Base-by-base conservation (phyloP, 2,113 vertebrate species). In the Mungos mungo region DNA sequence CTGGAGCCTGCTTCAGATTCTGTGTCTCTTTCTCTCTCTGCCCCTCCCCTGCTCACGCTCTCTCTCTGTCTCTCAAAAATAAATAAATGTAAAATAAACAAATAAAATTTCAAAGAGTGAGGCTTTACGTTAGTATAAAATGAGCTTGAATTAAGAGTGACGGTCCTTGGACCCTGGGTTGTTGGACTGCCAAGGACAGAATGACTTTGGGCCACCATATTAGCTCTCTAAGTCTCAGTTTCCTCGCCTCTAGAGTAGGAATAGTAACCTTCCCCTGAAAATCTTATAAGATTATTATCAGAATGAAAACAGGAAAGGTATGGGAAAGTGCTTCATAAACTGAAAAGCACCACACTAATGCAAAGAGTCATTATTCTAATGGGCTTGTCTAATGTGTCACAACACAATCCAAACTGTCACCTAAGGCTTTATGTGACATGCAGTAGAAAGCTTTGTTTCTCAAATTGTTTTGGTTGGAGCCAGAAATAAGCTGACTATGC, bases 401-500 rank as follows among this genome's bases (percentile, higher is more conserved):
- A 68, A 77, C 27, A 65, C 23, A 57, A 7, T 25, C 84, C 82
- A 90, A 74, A 68, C 65, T 68, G 50, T 66, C 72, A 35, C 7
- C 52, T 2, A 1, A 65, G 14, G 66, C 9, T 1, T 45, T 31
- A 12, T 3, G 4, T 27, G 88, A 35, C 72, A 82, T 85, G 35
- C 35, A 38, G 76, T 23, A 66, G 45, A 84, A 88, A 80, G 47
- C 47, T 87, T 81, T 72, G 81, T 45, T 95, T 74, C 60, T 68
- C 29, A 66, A 29, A 45, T 9, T 79, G 12, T 52, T 77, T 76
- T 63, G 50, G 31, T 85, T 6, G 16, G 27, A 50, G 38, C 86
- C 86, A 60, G 85, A 97, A 96, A 50, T 57, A 89, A 97, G 71
- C 35, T 66, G 77, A 94, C 25, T 45, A 57, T 57, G 5, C 14